Evolutionary conservation across 2,888 invertebrate species (phyloP).

Genomic region (Hoplodrina ambigua): DNA sequence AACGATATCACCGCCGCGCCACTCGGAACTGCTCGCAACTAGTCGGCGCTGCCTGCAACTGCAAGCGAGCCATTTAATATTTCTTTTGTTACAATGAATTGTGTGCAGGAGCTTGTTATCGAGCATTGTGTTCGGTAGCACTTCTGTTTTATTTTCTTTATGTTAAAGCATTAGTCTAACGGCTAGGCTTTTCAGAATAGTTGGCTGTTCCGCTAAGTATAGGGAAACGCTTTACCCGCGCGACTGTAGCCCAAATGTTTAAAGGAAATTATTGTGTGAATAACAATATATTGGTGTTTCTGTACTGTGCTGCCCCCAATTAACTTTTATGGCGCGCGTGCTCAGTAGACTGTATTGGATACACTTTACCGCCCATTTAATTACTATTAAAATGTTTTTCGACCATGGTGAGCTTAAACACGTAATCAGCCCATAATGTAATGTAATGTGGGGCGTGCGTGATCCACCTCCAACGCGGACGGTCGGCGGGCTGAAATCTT

Average conservation of each 20-base stretch:
- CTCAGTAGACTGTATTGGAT: slow-evolving; percentile 15
- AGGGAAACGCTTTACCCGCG: slow-evolving; percentile 7
- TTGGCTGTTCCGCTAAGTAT: slow-evolving; percentile 20
- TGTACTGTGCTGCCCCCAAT: slow-evolving; percentile 18
- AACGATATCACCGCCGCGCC: not conserved
- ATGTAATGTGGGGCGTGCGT: no score
- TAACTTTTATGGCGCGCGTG: slow-evolving; percentile 28
- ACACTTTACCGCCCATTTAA: slow-evolving; percentile 8
- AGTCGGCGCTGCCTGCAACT: not conserved
- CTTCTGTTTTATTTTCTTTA: slow-evolving; percentile 32
- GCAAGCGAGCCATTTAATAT: slow-evolving; percentile 4
- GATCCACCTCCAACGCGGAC: no score
- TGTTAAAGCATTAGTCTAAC: slow-evolving; percentile 18
- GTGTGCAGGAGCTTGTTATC: slow-evolving; percentile 1
- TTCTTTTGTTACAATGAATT: not conserved
- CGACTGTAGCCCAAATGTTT: not conserved
- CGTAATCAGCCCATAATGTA: no score
- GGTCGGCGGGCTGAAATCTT: not conserved
- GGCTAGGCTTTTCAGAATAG: slow-evolving; percentile 37
- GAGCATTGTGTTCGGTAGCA: not conserved
- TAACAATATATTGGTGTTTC: slow-evolving; percentile 25
- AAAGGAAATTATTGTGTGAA: slow-evolving; percentile 9
- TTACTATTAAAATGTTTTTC: slow-evolving; percentile 5
- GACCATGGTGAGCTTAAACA: not conserved
- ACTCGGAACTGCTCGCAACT: not conserved